Conservation (phyloP, 2,113 vertebrate species). For the Anoura caudifer region DNA sequence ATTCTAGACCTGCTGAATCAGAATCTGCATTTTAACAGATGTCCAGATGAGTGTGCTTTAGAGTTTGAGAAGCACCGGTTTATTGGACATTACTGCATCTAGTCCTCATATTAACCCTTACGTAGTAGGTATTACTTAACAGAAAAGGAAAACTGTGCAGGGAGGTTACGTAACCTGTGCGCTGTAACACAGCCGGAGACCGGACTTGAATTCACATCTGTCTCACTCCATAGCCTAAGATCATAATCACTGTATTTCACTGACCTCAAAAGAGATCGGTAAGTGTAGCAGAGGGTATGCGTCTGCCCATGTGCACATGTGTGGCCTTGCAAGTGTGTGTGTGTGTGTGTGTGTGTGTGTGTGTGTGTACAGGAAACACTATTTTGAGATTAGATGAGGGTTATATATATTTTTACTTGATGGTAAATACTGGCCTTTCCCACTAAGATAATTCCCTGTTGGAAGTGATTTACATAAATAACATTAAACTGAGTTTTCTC, state of each 20-base stretch:
- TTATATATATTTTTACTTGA: slow-evolving; percentile 16
- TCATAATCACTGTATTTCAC: neutral
- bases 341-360: neutral
- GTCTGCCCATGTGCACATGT: neutral
- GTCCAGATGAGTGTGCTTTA: neutral
- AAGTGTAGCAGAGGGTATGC: neutral
- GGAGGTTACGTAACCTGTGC: neutral
- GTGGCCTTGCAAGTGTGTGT: neutral
- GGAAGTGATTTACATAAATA: neutral
- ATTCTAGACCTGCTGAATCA: neutral
- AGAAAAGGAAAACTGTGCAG: neutral
- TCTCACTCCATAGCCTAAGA: neutral
- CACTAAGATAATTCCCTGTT: neutral
- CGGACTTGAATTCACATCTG: neutral
- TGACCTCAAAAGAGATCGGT: neutral
- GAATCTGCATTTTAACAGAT: neutral
- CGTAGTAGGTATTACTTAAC: neutral
- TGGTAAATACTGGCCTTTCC: slow-evolving; percentile 33
- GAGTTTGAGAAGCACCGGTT: neutral
- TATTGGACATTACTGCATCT: neutral
- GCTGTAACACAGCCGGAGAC: neutral
- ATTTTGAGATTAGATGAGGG: neutral
- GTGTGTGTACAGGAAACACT: neutral
- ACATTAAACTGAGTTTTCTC: neutral
- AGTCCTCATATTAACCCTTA: neutral